Conservation (phyloP, 2,888 invertebrate species). For the Catocala nupta region DNA sequence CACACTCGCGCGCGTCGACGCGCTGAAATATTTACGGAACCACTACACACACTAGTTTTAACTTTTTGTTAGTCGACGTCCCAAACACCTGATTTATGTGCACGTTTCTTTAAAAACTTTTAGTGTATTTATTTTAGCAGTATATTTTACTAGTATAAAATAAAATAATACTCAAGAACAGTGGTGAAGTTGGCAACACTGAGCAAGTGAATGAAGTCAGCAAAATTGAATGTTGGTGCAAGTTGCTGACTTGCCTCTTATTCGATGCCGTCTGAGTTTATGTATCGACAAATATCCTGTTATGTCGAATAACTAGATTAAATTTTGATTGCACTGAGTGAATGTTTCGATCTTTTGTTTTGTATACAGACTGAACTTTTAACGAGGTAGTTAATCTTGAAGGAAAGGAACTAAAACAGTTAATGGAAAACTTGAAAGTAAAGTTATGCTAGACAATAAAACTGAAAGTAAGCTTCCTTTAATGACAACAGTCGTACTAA, state of each 20-base stretch:
- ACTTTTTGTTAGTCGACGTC: conserved; percentile 10
- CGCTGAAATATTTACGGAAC: conserved; percentile 38
- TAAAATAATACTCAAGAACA: conserved; percentile 18
- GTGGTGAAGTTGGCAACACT: conserved; percentile 27
- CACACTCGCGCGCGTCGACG: background rate
- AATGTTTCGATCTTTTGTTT: conserved; percentile 21
- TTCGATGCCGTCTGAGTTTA: conserved; percentile 29
- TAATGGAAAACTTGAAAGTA: background rate
- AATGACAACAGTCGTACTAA: no score
- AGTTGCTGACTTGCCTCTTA: conserved; percentile 39
- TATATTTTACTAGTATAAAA: conserved; percentile 22
- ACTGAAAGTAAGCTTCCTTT: no score
- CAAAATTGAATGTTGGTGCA: conserved; percentile 53
- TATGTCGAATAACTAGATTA: conserved; percentile 25
- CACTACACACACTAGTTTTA: conserved; percentile 17
- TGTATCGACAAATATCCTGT: conserved; percentile 37
- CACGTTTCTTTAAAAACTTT: background rate
- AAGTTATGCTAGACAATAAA: no score
- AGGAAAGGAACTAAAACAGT: background rate
- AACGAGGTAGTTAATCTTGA: conserved; percentile 7
- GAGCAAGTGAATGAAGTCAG: conserved; percentile 47
- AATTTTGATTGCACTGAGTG: conserved; percentile 31
- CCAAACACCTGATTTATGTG: conserved; percentile 7
- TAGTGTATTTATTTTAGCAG: background rate
- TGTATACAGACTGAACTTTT: conserved; percentile 11